These are phyloP conservation scores for Lacanobia wlatinum DNA, from an alignment of 2,888 invertebrate genomes.

Conservation along the genomic window DNA sequence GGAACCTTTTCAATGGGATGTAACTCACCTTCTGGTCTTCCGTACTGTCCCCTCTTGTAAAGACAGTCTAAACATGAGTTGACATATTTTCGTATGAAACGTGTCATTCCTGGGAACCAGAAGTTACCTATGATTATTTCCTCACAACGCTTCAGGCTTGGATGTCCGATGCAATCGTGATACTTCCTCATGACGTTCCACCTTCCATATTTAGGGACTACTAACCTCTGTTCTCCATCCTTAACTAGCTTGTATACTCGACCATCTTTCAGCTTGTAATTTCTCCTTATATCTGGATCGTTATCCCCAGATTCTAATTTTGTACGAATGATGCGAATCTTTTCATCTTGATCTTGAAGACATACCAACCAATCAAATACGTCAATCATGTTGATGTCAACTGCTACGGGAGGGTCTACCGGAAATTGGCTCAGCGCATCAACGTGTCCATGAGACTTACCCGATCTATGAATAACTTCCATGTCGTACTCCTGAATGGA, in stretches of 20 bases:
- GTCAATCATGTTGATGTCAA: too few species aligned
- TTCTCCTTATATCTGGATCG: slow-evolving; percentile 1
- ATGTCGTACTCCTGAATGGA: too few species aligned
- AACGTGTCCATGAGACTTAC: slow-evolving; percentile 7
- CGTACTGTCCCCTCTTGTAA: neutral
- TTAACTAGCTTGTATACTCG: neutral
- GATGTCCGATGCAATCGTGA: too few species aligned
- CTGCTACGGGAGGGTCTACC: neutral
- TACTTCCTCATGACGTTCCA: slow-evolving; percentile 6
- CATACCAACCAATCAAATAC: too few species aligned
- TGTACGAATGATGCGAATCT: too few species aligned
- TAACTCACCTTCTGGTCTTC: neutral
- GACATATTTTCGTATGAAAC: slow-evolving; percentile 6
- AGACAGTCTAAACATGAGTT: slow-evolving; percentile 5
- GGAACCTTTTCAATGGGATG: too few species aligned
- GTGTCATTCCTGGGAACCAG: slow-evolving; percentile 7
- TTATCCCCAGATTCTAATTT: slow-evolving; percentile 3
- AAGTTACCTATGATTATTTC: neutral
- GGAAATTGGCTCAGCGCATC: slow-evolving; percentile 8
- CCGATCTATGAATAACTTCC: neutral
- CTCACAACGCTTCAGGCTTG: neutral
- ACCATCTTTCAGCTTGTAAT: slow-evolving; percentile 8
- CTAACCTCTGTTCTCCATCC: slow-evolving; percentile 2
- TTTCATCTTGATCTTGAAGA: too few species aligned
- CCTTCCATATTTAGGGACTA: slow-evolving; percentile 8